Percentiles rank a stretch among this genome's conserved stretches.
phyloP scores from a whole-genome alignment of 1,140 invertebrate species.

The Zaprionus vittiger region DNA sequence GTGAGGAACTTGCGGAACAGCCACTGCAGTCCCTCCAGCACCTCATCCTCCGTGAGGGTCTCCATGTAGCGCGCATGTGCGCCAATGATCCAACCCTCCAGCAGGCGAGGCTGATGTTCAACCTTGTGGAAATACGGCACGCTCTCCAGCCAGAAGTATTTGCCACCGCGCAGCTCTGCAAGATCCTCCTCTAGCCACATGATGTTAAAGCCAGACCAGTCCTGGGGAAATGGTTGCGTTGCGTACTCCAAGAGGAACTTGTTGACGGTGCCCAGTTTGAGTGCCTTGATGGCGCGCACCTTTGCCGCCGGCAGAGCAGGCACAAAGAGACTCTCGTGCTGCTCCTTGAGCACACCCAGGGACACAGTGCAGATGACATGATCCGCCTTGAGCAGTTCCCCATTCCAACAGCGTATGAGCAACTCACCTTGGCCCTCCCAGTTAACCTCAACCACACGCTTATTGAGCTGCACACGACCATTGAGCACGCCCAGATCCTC shows the following conservation, averaged over 20 bases:
- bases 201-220: slow-evolving; percentile 84
- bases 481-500: slow-evolving; percentile 63
- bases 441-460: slow-evolving; percentile 85
- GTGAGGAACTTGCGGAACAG: slow-evolving; percentile 84
- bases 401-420: slow-evolving; percentile 86
- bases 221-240: slow-evolving; percentile 87
- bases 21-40: slow-evolving; percentile 84
- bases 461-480: slow-evolving; percentile 84
- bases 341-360: slow-evolving; percentile 89
- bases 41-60: slow-evolving; percentile 84
- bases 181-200: slow-evolving; percentile 86
- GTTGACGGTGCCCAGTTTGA: slow-evolving; percentile 89
- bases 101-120: slow-evolving; percentile 87
- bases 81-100: slow-evolving; percentile 88
- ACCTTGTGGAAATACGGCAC: slow-evolving; percentile 88
- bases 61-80: slow-evolving; percentile 86
- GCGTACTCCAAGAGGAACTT: slow-evolving; percentile 91
- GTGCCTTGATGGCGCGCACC: slow-evolving; percentile 86
- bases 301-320: slow-evolving; percentile 87
- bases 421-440: slow-evolving; percentile 70
- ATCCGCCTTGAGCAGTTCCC: slow-evolving; percentile 86
- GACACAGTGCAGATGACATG: slow-evolving; percentile 89
- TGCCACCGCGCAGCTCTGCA: slow-evolving; percentile 58
- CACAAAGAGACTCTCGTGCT: slow-evolving; percentile 86
- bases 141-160: slow-evolving; percentile 86